A percentile compares a stretch with the other conserved stretches of the same genome.
phyloP scores from a whole-genome alignment of 2,888 invertebrate species.

The Asteroscopus sphinx region DNA sequence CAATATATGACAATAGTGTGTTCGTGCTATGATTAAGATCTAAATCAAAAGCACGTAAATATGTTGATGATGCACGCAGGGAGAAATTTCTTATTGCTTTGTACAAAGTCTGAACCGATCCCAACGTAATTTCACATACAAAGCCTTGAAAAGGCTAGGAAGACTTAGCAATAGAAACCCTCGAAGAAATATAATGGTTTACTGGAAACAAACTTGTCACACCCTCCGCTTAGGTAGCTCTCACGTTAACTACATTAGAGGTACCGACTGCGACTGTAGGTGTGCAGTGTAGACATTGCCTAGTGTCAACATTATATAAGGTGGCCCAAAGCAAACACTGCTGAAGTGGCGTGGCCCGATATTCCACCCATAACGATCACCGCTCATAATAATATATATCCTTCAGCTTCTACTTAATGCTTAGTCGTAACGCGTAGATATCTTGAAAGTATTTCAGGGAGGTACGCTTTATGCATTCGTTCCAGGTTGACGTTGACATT shows the following conservation, averaged over 20 bases:
- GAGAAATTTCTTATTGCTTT: background rate
- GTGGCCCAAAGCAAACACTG: conserved; percentile 46
- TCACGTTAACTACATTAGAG: conserved; percentile 39
- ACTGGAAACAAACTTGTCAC: conserved; percentile 35
- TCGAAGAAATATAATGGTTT: conserved; percentile 12
- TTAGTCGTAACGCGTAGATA: conserved; percentile 9
- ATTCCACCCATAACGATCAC: conserved; percentile 26
- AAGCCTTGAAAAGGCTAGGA: background rate
- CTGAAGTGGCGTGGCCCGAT: conserved; percentile 35
- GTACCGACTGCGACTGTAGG: conserved; percentile 31
- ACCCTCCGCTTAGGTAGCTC: conserved; percentile 8
- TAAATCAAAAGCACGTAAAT: too few species aligned
- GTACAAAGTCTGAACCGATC: background rate
- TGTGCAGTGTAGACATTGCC: conserved; percentile 52
- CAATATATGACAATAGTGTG: too few species aligned
- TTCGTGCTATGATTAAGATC: too few species aligned
- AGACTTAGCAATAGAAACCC: background rate
- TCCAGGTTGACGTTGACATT: conserved; percentile 31
- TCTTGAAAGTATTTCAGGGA: conserved; percentile 21
- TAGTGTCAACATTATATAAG: conserved; percentile 45
- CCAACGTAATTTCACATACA: background rate
- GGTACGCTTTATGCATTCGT: conserved; percentile 15
- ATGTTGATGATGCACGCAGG: too few species aligned
- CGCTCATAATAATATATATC: conserved; percentile 11
- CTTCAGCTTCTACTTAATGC: conserved; percentile 11